Evolutionary conservation across 2,113 vertebrate species (phyloP).

Genomic region (Rhineura floridana): DNA sequence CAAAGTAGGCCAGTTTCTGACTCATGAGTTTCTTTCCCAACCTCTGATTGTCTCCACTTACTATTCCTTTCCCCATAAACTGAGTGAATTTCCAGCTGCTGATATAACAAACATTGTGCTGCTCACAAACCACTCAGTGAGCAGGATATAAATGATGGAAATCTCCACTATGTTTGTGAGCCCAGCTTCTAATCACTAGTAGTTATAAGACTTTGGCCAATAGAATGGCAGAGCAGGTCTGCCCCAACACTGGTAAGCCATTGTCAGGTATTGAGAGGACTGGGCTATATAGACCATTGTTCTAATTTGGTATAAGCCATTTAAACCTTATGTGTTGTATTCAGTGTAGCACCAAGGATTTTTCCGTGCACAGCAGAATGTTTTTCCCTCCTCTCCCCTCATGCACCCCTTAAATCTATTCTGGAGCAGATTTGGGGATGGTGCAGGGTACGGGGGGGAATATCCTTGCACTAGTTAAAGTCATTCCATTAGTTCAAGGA

Average conservation of each 20-base stretch:
- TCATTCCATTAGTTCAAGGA: no score
- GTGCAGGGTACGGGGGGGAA: no score
- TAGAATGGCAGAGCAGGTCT: not conserved
- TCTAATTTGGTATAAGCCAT: not conserved
- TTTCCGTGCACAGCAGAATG: no score
- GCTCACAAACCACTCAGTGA: not conserved
- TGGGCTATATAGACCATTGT: not conserved
- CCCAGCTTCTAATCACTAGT: not conserved
- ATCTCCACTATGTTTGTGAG: not conserved
- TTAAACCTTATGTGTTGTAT: no score
- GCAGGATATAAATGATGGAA: not conserved
- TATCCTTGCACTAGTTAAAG: no score
- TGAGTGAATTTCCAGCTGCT: not conserved
- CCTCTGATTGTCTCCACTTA: not conserved
- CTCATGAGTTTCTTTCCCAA: not conserved
- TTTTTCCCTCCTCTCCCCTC: no score
- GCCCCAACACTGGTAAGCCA: not conserved
- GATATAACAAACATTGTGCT: not conserved
- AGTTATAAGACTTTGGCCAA: not conserved
- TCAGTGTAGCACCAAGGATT: no score
- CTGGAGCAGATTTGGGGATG: no score
- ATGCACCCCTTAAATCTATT: no score
- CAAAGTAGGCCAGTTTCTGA: no score
- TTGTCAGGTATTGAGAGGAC: no score
- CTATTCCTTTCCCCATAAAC: not conserved